Percentiles rank a stretch among this genome's conserved stretches.
These are phyloP conservation scores for Palythoa grandiflora DNA, from an alignment of 92 coral and sea anemone species.

Conservation along the genomic window DNA sequence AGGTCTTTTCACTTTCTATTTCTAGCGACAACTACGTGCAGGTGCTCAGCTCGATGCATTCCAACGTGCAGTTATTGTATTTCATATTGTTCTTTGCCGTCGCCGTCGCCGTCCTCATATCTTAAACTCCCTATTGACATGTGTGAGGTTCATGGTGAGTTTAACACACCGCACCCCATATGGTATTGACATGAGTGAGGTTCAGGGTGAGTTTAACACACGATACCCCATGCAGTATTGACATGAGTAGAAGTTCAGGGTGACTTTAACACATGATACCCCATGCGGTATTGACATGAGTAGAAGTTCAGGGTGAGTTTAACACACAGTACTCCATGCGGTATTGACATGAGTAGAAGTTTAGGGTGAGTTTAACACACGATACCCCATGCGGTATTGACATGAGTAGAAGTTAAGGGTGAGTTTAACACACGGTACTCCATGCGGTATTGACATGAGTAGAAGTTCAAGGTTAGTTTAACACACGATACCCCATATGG, in stretches of 20 bases:
- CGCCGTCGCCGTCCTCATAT: no score
- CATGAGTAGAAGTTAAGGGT: constrained; percentile 79
- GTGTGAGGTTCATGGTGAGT: constrained; percentile 66
- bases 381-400: constrained; percentile 59
- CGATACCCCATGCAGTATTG: background rate
- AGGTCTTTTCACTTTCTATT: no score
- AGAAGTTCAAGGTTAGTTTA: constrained; percentile 67
- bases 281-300: constrained; percentile 69
- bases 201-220: constrained; percentile 60
- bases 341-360: constrained; percentile 80
- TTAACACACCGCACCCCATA: background rate
- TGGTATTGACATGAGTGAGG: constrained; percentile 17
- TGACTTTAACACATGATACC: background rate
- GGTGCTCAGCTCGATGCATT: no score
- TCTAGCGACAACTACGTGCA: no score
- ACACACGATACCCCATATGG: background rate
- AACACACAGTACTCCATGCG: background rate
- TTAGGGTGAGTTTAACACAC: constrained; percentile 58
- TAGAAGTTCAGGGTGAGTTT: constrained; percentile 73
- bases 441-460: constrained; percentile 74
- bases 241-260: constrained; percentile 70
- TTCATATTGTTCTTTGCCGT: no score
- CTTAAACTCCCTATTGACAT: no score
- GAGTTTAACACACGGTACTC: background rate
- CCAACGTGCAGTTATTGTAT: no score